Evolutionary conservation across 1,140 invertebrate genomes (phyloP).

Genomic region (Penaeus chinensis): DNA sequence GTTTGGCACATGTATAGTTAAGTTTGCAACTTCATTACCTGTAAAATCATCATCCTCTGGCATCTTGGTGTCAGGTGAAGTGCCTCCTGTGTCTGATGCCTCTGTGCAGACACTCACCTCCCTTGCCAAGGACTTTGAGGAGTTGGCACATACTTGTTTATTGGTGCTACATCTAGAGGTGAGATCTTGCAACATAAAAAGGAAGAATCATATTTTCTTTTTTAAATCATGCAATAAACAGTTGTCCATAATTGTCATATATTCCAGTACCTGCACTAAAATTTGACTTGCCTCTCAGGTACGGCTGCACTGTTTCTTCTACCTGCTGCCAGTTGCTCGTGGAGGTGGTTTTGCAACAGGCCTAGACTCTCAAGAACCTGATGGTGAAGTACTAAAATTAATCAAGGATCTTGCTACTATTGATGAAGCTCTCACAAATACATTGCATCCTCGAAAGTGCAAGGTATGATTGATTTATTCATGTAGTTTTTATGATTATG

Average conservation of each 20-base stretch:
- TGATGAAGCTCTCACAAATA: conserved; percentile 81
- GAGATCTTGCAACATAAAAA: conserved; percentile 70
- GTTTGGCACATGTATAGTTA: conserved; percentile 73
- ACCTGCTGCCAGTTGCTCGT: conserved; percentile 80
- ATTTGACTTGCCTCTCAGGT: conserved; percentile 11
- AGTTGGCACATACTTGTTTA: conserved; percentile 89
- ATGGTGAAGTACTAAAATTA: conserved; percentile 83
- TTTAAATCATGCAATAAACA: not conserved
- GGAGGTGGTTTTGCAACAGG: conserved; percentile 71
- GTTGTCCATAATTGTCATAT: no score
- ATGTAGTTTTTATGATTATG: not conserved
- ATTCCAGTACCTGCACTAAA: no score
- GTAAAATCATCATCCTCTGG: conserved; percentile 64
- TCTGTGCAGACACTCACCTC: conserved; percentile 73
- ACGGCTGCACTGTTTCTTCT: conserved; percentile 94
- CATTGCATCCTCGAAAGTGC: conserved; percentile 81
- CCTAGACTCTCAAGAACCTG: conserved; percentile 78
- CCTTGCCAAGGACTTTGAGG: conserved; percentile 85
- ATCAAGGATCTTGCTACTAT: conserved; percentile 83
- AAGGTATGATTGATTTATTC: conserved; percentile 73
- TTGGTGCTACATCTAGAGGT: conserved; percentile 92
- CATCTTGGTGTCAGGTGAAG: conserved; percentile 64
- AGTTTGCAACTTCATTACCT: conserved; percentile 67
- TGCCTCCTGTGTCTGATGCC: conserved; percentile 64
- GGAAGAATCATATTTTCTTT: not conserved